Conservation (phyloP, 2,888 invertebrate genomes). For the Drosophila algonquin region DNA sequence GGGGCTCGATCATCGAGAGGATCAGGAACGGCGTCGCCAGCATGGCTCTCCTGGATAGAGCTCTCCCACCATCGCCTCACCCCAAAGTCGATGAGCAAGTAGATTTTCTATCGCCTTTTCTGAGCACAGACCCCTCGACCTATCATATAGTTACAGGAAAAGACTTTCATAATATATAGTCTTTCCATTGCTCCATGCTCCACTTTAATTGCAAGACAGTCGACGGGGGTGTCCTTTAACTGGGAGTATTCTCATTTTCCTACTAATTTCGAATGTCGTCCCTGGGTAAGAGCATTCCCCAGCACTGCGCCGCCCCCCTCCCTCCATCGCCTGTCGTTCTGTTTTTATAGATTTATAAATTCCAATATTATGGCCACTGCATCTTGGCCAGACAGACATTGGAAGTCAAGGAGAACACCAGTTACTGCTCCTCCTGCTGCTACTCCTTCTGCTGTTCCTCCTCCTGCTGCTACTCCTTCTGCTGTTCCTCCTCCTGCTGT, state of each 20-base stretch:
- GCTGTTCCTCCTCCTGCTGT: background rate
- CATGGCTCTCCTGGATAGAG: too few relatives aligned
- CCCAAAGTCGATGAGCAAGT: too few relatives aligned
- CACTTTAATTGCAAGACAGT: slow-evolving; percentile 33
- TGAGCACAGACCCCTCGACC: too few relatives aligned
- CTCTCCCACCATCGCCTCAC: too few relatives aligned
- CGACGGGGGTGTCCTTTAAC: slow-evolving; percentile 26
- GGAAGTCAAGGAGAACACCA: slow-evolving; percentile 49
- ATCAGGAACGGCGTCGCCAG: too few relatives aligned
- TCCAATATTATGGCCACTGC: slow-evolving; percentile 44
- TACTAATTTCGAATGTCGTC: slow-evolving; percentile 22
- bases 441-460: too few relatives aligned
- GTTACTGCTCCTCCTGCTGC: slow-evolving; percentile 17
- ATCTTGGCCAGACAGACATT: slow-evolving; percentile 59
- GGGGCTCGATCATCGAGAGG: too few relatives aligned
- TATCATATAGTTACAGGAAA: too few relatives aligned
- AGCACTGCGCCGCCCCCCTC: background rate
- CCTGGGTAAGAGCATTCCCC: slow-evolving; percentile 1
- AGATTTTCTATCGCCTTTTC: too few relatives aligned
- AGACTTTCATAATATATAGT: too few relatives aligned
- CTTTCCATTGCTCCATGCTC: slow-evolving; percentile 5
- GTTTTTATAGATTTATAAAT: slow-evolving; percentile 51
- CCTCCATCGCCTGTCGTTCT: background rate
- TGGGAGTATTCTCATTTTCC: slow-evolving; percentile 37
- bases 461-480: background rate